A percentile compares a stretch with the other conserved stretches of the same genome.
These are phyloP conservation scores for Euborellia annulipes DNA, from an alignment of 1,140 invertebrate genomes.

Conservation along the genomic window DNA sequence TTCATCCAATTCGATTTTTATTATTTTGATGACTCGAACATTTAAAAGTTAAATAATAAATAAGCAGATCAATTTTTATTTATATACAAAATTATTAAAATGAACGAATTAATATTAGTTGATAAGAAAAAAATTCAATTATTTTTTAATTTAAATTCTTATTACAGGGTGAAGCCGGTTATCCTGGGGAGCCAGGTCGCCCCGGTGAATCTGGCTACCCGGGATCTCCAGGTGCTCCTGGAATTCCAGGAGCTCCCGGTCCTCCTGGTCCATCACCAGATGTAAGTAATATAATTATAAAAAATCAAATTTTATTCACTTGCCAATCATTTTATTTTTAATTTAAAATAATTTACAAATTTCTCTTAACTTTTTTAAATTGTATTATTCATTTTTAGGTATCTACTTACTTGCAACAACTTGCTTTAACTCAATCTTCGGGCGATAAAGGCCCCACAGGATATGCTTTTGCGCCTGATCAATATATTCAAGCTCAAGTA, in stretches of 20 bases:
- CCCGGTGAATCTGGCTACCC: constrained; percentile 40
- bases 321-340: too few species aligned
- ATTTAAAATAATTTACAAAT: constrained; percentile 6
- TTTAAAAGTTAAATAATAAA: too few species aligned
- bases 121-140: too few species aligned
- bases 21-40: too few species aligned
- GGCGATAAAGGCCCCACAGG: constrained; percentile 53
- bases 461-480: constrained; percentile 32
- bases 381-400: constrained; percentile 26
- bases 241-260: constrained; percentile 51
- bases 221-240: constrained; percentile 43
- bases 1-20: too few species aligned
- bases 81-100: too few species aligned
- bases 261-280: constrained; percentile 56
- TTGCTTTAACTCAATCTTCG: constrained; percentile 41
- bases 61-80: too few species aligned
- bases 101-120: too few species aligned
- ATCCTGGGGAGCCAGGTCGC: constrained; percentile 36
- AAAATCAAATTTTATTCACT: too few species aligned
- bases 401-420: constrained; percentile 43
- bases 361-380: constrained; percentile 27
- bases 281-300: constrained; percentile 33
- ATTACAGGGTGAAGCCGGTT: constrained; percentile 33
- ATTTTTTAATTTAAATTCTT: background rate
- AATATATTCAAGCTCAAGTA: constrained; percentile 60